A percentile compares a stretch with the other conserved stretches of the same genome.
Conservation (phyloP, 1,140 invertebrate species). For the Drosophila murphyi region DNA sequence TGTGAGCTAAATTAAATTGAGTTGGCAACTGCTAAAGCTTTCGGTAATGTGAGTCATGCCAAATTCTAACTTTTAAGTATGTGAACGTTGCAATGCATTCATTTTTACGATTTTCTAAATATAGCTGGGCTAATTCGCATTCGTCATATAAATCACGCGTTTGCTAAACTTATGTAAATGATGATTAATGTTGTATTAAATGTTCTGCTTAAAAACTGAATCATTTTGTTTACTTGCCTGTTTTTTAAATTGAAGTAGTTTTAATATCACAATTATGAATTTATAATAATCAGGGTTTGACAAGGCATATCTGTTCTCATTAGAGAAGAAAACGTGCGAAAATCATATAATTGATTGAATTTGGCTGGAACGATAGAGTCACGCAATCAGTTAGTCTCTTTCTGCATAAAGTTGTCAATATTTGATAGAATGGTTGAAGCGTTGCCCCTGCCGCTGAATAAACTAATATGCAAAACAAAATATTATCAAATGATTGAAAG, state of each 20-base stretch:
- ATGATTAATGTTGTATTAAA: slow-evolving; percentile 26
- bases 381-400: slow-evolving; percentile 69
- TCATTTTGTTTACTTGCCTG: background rate
- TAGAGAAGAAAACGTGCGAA: slow-evolving; percentile 63
- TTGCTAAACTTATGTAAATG: slow-evolving; percentile 54
- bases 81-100: slow-evolving; percentile 2
- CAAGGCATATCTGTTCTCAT: slow-evolving; percentile 6
- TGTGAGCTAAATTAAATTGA: background rate
- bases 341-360: slow-evolving; percentile 43
- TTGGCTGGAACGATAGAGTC: slow-evolving; percentile 36
- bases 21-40: background rate
- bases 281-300: background rate
- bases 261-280: background rate
- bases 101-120: slow-evolving; percentile 21
- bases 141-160: slow-evolving; percentile 61
- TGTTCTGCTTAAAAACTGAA: background rate
- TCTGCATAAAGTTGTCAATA: slow-evolving; percentile 61
- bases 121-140: slow-evolving; percentile 35
- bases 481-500: slow-evolving; percentile 74
- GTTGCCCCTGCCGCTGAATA: background rate
- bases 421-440: slow-evolving; percentile 38
- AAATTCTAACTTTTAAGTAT: background rate
- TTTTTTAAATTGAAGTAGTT: background rate
- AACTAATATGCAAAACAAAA: slow-evolving; percentile 75
- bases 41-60: background rate